phyloP scores from a whole-genome alignment of 2,888 invertebrate genomes.

The Carabus problematicus region DNA sequence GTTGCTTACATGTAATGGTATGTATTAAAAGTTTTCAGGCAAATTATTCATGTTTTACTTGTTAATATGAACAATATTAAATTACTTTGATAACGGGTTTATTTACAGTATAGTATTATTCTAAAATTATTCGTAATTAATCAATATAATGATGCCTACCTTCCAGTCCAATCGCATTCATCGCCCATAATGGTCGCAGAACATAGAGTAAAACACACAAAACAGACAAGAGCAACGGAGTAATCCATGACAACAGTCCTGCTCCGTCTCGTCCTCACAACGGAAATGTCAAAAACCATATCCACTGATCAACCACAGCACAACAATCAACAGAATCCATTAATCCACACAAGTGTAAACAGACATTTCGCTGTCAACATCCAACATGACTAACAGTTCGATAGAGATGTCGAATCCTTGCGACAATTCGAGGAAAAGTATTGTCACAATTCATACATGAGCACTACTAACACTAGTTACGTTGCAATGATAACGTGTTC shows the following conservation, averaged over 20 bases:
- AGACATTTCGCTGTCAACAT: neutral
- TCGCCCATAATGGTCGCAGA: constrained; percentile 69
- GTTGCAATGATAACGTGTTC: too few relatives aligned
- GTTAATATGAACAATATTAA: neutral
- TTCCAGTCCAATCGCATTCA: constrained; percentile 75
- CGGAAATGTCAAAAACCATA: neutral
- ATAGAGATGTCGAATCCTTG: too few relatives aligned
- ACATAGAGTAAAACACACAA: constrained; percentile 47
- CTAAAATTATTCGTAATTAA: too few relatives aligned
- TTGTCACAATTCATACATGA: neutral
- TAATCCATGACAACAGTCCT: constrained; percentile 48
- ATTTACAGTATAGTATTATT: too few relatives aligned
- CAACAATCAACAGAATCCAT: constrained; percentile 1
- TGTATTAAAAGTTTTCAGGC: too few relatives aligned
- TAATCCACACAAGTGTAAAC: neutral
- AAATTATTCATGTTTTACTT: too few relatives aligned
- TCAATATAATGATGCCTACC: constrained; percentile 59
- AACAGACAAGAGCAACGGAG: constrained; percentile 50
- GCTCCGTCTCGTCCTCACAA: constrained; percentile 44
- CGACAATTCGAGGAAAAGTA: too few relatives aligned
- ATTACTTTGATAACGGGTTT: too few relatives aligned
- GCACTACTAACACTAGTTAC: neutral
- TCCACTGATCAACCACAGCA: neutral
- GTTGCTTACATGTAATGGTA: too few relatives aligned
- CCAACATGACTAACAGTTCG: neutral